Conservation (phyloP, 2,113 vertebrate genomes). For the Phyllopteryx taeniolatus region DNA sequence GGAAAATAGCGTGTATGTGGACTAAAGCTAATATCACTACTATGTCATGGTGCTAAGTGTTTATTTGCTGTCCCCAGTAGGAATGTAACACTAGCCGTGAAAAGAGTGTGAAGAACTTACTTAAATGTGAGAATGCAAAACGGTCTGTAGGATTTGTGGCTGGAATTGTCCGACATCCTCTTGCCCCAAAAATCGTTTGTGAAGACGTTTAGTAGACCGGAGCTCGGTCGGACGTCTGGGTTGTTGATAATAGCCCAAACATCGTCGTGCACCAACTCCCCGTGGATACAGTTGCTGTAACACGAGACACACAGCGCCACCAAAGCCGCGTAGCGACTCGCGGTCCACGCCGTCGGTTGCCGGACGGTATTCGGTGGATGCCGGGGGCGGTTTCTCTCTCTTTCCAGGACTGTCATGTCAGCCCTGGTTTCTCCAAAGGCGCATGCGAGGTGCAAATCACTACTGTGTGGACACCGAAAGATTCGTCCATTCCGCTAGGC, state of each 20-base stretch:
- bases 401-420: constrained; percentile 67
- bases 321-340: constrained; percentile 61
- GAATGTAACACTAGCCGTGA: not conserved
- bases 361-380: constrained; percentile 26
- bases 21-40: not conserved
- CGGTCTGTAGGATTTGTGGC: constrained; percentile 97
- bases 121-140: constrained; percentile 93
- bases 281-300: constrained; percentile 83
- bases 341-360: constrained; percentile 32
- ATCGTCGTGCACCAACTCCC: constrained; percentile 97
- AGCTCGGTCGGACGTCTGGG: constrained; percentile 81
- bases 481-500: constrained; percentile 43
- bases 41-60: too few relatives aligned
- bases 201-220: constrained; percentile 81
- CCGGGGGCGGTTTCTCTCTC: constrained; percentile 37
- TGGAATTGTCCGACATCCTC: constrained; percentile 89
- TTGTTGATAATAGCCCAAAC: constrained; percentile 96
- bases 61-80: too few relatives aligned
- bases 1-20: not conserved
- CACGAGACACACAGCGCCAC: constrained; percentile 78
- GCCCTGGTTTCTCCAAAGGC: constrained; percentile 47
- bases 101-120: constrained; percentile 70
- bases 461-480: constrained; percentile 6
- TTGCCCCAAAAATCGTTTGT: constrained; percentile 97
- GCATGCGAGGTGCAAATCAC: constrained; percentile 17